These are phyloP conservation scores for Chironomus riparius DNA, from an alignment of 2,888 invertebrate genomes.

Conservation along the genomic window DNA sequence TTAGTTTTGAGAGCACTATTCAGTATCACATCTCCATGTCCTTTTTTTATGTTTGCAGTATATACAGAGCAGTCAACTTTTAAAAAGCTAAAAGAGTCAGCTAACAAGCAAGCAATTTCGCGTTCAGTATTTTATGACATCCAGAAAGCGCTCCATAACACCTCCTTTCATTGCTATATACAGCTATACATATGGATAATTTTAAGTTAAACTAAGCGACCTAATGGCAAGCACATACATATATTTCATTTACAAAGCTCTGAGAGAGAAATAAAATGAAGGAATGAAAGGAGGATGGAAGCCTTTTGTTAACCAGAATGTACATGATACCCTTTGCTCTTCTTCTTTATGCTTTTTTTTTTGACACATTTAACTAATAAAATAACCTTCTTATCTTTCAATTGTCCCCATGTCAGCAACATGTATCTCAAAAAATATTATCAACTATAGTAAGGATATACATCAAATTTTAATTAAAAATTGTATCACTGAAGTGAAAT, in stretches of 20 bases:
- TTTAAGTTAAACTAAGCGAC: neutral
- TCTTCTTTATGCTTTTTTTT: neutral
- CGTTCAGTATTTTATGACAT: neutral
- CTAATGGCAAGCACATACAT: neutral
- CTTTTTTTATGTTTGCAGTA: too few relatives aligned
- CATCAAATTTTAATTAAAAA: too few relatives aligned
- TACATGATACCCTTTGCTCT: neutral
- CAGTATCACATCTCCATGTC: neutral
- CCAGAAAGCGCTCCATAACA: neutral
- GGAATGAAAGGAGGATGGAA: neutral
- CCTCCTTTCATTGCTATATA: neutral
- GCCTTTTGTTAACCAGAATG: conserved; percentile 12
- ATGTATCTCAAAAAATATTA: too few relatives aligned
- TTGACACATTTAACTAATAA: neutral
- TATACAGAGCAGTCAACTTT: too few relatives aligned
- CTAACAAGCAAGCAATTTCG: neutral
- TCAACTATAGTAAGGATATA: too few relatives aligned
- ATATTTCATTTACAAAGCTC: neutral
- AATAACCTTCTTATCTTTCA: too few relatives aligned
- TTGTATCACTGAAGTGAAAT: too few relatives aligned
- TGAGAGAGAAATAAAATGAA: neutral
- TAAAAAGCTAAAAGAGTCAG: too few relatives aligned
- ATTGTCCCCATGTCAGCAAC: too few relatives aligned
- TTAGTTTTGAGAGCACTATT: neutral
- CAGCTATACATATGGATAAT: too few relatives aligned